phyloP scores from a whole-genome alignment of 2,797 vertebrate genomes.

The Syngnathus rostellatus region DNA sequence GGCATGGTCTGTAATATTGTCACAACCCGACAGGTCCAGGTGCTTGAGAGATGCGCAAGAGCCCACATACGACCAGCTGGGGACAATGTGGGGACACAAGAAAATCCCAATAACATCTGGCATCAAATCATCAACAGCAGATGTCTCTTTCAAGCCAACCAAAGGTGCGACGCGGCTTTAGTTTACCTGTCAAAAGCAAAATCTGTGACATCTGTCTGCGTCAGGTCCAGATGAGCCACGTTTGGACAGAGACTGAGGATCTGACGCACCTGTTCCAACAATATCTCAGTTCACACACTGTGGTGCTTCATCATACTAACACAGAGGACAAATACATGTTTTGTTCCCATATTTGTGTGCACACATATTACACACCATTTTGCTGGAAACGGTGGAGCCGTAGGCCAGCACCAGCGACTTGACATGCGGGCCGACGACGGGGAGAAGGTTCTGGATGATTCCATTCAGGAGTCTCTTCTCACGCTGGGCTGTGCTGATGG shows the following conservation, averaged over 20 bases:
- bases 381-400: conserved; percentile 88
- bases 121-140: too few relatives aligned
- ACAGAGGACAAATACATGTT: background rate
- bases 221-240: conserved; percentile 87
- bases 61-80: conserved; percentile 82
- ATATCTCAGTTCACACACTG: background rate
- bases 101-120: too few relatives aligned
- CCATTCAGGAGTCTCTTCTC: conserved; percentile 89
- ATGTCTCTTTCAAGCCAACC: too few relatives aligned
- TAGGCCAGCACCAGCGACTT: conserved; percentile 88
- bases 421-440: conserved; percentile 80
- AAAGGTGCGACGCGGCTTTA: too few relatives aligned
- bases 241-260: conserved; percentile 90
- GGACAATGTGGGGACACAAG: background rate
- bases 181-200: conserved; percentile 89
- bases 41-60: conserved; percentile 79
- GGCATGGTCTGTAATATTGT: conserved; percentile 85
- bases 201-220: conserved; percentile 90
- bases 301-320: background rate
- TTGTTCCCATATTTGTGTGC: too few relatives aligned
- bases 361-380: conserved; percentile 76
- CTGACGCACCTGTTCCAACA: conserved; percentile 77
- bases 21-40: conserved; percentile 93
- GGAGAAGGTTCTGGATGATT: conserved; percentile 87
- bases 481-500: conserved; percentile 79